phyloP scores from a whole-genome alignment of 2,888 invertebrate species.

The Heliconius hortense region DNA sequence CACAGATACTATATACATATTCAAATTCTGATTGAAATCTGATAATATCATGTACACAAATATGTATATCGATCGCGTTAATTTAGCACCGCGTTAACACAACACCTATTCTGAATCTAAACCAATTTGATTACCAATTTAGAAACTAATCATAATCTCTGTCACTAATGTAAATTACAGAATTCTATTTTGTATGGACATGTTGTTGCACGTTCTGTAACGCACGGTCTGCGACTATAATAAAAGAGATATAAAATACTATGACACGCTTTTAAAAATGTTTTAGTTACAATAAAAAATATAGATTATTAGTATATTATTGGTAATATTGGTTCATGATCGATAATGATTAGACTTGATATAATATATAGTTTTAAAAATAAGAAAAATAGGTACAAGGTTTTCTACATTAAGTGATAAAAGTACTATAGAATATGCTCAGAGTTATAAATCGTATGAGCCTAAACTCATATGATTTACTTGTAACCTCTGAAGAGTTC shows the following conservation, averaged over 20 bases:
- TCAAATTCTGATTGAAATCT: background rate
- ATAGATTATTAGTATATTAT: too few species aligned
- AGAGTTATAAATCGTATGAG: too few species aligned
- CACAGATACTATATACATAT: too few species aligned
- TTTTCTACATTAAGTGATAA: too few species aligned
- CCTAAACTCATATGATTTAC: too few species aligned
- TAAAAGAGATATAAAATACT: background rate
- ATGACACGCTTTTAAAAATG: background rate
- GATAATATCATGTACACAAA: conserved; percentile 1
- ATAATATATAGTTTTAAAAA: too few species aligned
- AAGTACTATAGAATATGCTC: too few species aligned
- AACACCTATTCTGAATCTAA: conserved; percentile 18
- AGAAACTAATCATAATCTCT: conserved; percentile 38
- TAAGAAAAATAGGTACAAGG: too few species aligned
- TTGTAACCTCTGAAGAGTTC: too few species aligned
- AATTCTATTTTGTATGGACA: background rate
- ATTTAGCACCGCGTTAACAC: conserved; percentile 14
- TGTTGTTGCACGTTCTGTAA: background rate
- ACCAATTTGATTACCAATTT: conserved; percentile 50
- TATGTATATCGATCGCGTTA: conserved; percentile 14
- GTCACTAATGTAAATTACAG: conserved; percentile 25
- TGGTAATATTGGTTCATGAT: too few species aligned
- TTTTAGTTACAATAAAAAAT: background rate
- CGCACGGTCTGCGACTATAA: background rate
- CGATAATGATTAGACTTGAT: too few species aligned